Conservation (phyloP, 2,797 vertebrate genomes). For the Spheniscus humboldti region DNA sequence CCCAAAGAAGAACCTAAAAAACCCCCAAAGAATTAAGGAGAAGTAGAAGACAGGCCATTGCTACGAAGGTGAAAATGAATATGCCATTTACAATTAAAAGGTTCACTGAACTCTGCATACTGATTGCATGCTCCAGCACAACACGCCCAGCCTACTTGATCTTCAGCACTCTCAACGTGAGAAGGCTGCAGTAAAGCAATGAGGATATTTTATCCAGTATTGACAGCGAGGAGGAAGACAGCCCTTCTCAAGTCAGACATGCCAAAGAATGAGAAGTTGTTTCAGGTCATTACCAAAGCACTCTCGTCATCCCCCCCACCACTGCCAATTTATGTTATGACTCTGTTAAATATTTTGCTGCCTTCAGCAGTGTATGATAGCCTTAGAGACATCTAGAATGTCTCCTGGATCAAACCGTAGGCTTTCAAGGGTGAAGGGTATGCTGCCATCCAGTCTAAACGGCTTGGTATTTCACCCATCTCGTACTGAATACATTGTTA, state of each 20-base stretch:
- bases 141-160: not conserved
- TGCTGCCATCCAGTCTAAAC: not conserved
- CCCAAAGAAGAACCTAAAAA: not conserved
- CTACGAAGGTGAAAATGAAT: constrained; percentile 27
- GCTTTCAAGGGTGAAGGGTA: not conserved
- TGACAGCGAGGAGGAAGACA: not conserved
- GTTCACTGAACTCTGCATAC: not conserved
- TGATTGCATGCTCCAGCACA: not conserved
- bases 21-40: not conserved
- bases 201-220: not conserved
- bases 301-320: not conserved
- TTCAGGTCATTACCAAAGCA: not conserved
- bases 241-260: not conserved
- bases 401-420: not conserved
- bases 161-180: not conserved
- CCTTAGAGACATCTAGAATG: not conserved
- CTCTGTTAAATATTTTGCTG: not conserved
- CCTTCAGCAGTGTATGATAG: not conserved
- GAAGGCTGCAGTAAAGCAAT: not conserved
- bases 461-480: not conserved
- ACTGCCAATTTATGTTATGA: not conserved
- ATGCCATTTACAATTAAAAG: constrained; percentile 34
- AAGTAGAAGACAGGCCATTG: constrained; percentile 29
- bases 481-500: not conserved
- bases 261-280: not conserved